These are phyloP conservation scores for Phymatocera aterrima DNA, from an alignment of 2,888 invertebrate genomes.

Conservation along the genomic window DNA sequence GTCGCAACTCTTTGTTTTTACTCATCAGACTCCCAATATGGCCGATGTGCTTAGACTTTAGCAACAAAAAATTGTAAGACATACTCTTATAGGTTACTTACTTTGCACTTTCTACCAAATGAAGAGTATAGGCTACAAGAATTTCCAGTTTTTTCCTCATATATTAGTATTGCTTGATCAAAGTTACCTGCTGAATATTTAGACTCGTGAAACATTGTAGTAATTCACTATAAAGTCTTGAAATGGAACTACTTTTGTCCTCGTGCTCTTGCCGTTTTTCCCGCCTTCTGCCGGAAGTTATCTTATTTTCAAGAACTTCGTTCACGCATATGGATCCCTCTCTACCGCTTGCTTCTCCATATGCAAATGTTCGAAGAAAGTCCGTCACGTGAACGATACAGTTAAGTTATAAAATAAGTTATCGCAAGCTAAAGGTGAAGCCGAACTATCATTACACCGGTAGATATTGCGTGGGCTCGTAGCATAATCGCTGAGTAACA, in stretches of 20 bases:
- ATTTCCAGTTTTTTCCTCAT: not conserved
- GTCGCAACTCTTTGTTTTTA: not conserved
- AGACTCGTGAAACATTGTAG: not conserved
- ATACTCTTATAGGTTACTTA: conserved; percentile 1
- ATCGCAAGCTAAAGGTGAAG: conserved; percentile 4
- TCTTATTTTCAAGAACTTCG: not conserved
- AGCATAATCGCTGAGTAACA: not conserved
- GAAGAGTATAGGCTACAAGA: not conserved
- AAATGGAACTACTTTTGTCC: not conserved
- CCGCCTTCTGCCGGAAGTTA: conserved; percentile 18
- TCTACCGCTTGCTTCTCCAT: not conserved
- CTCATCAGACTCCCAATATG: conserved; percentile 29
- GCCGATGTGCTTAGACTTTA: conserved; percentile 17
- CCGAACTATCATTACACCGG: conserved; percentile 8
- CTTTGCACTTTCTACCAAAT: not conserved
- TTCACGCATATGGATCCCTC: not conserved
- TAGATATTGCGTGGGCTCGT: not conserved
- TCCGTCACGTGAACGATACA: not conserved
- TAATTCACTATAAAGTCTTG: not conserved
- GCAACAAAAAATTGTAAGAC: conserved; percentile 12
- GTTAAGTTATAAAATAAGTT: not conserved
- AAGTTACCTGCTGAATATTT: not conserved
- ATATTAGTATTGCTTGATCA: not conserved
- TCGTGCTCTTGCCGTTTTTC: not conserved
- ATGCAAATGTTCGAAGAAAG: conserved; percentile 10